Base-by-base conservation (phyloP, 2,113 vertebrate genomes). In the Tychaedon coryphoeus region DNA sequence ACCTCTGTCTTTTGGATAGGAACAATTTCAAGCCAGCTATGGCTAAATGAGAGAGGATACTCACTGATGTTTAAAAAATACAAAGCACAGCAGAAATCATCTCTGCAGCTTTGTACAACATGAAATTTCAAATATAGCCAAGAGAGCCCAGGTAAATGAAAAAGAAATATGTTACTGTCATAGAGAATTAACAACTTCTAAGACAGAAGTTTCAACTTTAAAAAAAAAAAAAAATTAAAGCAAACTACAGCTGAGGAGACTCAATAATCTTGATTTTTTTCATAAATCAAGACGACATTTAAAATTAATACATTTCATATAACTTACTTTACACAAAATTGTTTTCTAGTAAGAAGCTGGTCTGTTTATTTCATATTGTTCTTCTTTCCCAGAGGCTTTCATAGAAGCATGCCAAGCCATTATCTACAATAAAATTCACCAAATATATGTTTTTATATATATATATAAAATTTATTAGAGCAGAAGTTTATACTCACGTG, bases 301-400 rank as follows among this genome's bases (percentile, higher is more conserved):
- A 61, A 87, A 95, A 96, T 93, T 90, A 94, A 93, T 89, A 42
- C 14, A 70, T 92, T 95, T 94, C 12, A 38, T 61, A 20, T 66
- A 94, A 93, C 54, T 95, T 91, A 85, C 89, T 94, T 85, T 90
- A 65, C 20, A 53, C 36, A 89, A 67, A 94, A 85, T 87, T 65
- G 50, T 95, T 53, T 91, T 84, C 48, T 80, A 73, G 77, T 92
- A 78, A 87, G 70, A 91, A 77, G n/a, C 57, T 70, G n/a, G 28
- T 75, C 42, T 95, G 66, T 74, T 90, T 93, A 85, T 87, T 96
- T 94, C 54, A 73, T 90, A 86, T 24, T 23, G 25, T 79, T 78
- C 38, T 73, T 92, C 82, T 93, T 82, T 95, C 94, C 70, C 81
- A 96, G 90, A 95, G 87, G 84, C 93, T 94, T 95, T 94, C 64